Evolutionary conservation across 1,140 invertebrate species (phyloP).

Genomic region (Diorhabda sublineata): DNA sequence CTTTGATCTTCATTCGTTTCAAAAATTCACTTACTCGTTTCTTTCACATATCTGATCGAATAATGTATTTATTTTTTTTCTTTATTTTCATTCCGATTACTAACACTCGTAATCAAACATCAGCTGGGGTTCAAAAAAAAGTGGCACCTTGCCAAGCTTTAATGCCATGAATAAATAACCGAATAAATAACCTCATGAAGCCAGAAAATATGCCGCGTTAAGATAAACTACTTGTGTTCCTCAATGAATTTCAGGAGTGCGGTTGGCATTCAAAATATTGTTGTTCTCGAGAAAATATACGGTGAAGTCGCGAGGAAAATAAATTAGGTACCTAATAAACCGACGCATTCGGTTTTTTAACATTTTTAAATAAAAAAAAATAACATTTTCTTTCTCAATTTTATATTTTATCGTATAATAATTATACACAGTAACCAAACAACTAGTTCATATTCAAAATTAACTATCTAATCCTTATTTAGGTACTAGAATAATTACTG

Average conservation of each 20-base stretch:
- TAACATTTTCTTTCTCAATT: background rate
- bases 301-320: background rate
- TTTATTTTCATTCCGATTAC: background rate
- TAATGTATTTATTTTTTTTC: too few relatives aligned
- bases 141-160: conserved; percentile 1
- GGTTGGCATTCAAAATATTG: conserved; percentile 2
- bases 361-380: background rate
- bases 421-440: too few relatives aligned
- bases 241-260: background rate
- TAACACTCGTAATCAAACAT: background rate
- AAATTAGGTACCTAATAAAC: conserved; percentile 1
- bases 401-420: too few relatives aligned
- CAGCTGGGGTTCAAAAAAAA: background rate
- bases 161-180: conserved; percentile 2
- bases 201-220: conserved; percentile 1
- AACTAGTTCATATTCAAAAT: too few relatives aligned
- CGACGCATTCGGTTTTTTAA: too few relatives aligned
- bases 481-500: too few relatives aligned
- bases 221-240: conserved; percentile 2
- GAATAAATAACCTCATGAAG: background rate
- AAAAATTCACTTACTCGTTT: too few relatives aligned
- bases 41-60: too few relatives aligned
- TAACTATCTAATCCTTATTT: too few relatives aligned
- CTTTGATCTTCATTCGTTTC: too few relatives aligned
- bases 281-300: conserved; percentile 1